Evolutionary conservation across 2,797 vertebrate genomes (phyloP).

Genomic region (Balearica regulorum): DNA sequence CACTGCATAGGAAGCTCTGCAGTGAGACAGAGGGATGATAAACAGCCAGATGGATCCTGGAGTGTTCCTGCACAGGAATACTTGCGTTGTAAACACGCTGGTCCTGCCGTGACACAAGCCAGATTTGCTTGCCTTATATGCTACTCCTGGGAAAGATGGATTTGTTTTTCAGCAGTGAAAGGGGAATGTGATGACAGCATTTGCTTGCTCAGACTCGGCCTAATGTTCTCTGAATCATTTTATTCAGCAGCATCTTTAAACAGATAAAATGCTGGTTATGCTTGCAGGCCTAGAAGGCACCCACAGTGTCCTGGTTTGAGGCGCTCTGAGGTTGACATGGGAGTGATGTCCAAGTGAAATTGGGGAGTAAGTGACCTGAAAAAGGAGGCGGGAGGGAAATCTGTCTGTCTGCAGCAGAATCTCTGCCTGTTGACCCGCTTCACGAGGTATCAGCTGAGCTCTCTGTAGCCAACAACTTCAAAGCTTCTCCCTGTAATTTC

Average conservation of each 20-base stretch:
- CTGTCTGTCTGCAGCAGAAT: background rate
- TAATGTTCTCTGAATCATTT: background rate
- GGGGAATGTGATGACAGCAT: slow-evolving; percentile 27
- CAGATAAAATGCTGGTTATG: background rate
- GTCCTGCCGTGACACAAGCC: slow-evolving; percentile 7
- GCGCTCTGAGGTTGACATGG: background rate
- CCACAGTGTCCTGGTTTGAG: slow-evolving; percentile 10
- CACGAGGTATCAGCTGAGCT: background rate
- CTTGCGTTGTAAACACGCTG: slow-evolving; percentile 29
- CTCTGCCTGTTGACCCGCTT: background rate
- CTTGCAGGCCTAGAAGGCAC: background rate
- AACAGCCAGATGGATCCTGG: slow-evolving; percentile 43
- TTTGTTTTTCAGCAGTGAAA: slow-evolving; percentile 44
- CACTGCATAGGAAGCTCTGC: slow-evolving; percentile 49
- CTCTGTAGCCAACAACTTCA: background rate
- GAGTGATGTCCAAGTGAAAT: background rate
- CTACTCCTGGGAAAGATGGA: slow-evolving; percentile 10
- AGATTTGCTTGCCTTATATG: slow-evolving; percentile 44
- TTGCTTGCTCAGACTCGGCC: background rate
- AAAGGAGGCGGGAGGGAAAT: background rate
- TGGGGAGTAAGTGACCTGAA: slow-evolving; percentile 6
- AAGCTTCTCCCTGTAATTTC: background rate
- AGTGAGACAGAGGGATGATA: slow-evolving; percentile 33
- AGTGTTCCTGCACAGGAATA: slow-evolving; percentile 53
- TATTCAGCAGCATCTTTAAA: background rate